Percentiles rank a stretch among this genome's conserved stretches.
Evolutionary conservation across 2,113 vertebrate genomes (phyloP).

Genomic region (Equus quagga): DNA sequence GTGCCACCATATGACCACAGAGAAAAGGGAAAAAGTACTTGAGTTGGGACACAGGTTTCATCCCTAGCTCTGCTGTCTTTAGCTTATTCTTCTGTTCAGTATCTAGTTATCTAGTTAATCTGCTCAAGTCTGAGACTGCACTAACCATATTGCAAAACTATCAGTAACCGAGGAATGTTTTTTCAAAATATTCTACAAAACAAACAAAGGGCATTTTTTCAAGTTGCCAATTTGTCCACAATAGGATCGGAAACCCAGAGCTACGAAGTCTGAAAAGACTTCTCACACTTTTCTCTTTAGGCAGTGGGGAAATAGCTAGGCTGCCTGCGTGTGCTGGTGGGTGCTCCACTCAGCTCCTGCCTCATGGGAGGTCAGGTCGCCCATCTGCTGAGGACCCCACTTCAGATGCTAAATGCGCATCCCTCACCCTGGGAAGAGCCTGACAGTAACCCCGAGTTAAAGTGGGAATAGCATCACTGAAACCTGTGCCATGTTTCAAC

Average conservation of each 20-base stretch:
- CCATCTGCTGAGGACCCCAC: no score
- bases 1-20: fast-evolving
- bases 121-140: neutral
- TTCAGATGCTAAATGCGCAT: neutral
- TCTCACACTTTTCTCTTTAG: neutral
- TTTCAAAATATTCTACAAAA: neutral
- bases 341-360: neutral
- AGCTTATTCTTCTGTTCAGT: neutral
- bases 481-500: neutral
- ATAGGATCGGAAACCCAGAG: neutral
- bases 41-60: neutral
- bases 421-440: neutral
- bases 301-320: neutral
- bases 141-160: neutral
- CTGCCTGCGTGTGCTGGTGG: fast-evolving
- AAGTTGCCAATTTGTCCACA: neutral
- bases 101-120: neutral
- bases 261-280: neutral
- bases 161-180: neutral
- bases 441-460: neutral
- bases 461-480: neutral
- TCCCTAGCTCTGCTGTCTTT: neutral
- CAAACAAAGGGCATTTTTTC: neutral
- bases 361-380: fast-evolving
- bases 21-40: neutral